Evolutionary conservation across 2,113 vertebrate species (phyloP).

Genomic region (Antechinus flavipes): DNA sequence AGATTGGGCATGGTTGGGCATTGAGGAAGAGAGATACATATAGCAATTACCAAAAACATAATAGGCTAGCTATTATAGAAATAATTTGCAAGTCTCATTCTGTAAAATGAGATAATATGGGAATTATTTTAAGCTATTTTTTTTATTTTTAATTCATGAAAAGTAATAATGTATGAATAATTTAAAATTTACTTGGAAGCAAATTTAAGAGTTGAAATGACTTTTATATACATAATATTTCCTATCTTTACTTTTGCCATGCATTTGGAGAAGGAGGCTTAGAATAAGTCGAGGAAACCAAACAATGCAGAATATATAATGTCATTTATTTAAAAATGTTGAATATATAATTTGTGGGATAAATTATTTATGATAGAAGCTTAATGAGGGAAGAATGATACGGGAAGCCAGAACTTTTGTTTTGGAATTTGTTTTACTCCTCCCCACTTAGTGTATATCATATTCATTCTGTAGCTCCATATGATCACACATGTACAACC

Average conservation of each 20-base stretch:
- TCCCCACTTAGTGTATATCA: neutral
- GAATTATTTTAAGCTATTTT: constrained; percentile 18
- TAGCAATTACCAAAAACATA: neutral
- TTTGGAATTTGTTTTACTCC: neutral
- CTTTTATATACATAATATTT: neutral
- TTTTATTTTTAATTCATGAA: constrained; percentile 49
- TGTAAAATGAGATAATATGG: constrained; percentile 47
- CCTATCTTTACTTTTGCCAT: constrained; percentile 14
- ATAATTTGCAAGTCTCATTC: constrained; percentile 70
- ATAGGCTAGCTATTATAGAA: constrained; percentile 44
- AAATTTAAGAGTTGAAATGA: constrained; percentile 31
- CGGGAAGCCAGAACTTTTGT: neutral
- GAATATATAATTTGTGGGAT: neutral
- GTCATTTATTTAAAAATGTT: neutral
- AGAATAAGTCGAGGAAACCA: constrained; percentile 25
- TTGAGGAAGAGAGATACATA: neutral
- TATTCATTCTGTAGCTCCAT: neutral
- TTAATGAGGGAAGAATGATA: neutral
- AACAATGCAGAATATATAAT: neutral
- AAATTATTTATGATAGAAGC: neutral
- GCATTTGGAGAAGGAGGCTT: constrained; percentile 2
- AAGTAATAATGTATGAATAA: constrained; percentile 1
- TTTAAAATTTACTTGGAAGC: constrained; percentile 29
- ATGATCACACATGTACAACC: neutral
- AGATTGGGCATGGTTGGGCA: neutral